Evolutionary conservation across 23 tunicate species (phyloP).

Genomic region (Corella eumyota): DNA sequence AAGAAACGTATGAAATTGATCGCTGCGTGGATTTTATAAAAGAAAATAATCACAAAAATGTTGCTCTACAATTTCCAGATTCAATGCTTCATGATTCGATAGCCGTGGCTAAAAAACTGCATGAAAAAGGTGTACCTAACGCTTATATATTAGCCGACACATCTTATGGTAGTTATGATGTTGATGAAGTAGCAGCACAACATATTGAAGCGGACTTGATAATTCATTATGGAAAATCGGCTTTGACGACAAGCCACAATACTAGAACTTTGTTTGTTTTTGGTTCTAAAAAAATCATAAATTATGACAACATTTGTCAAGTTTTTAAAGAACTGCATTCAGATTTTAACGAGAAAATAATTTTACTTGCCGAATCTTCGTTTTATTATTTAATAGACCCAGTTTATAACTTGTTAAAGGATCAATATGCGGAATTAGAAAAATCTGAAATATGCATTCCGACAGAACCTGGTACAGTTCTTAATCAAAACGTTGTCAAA

Average conservation of each 20-base stretch:
- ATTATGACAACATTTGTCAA: conserved; percentile 5
- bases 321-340: conserved; percentile 20
- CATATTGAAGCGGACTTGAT: conserved; percentile 69
- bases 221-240: conserved; percentile 84
- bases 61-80: conserved; percentile 87
- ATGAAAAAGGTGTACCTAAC: conserved; percentile 34
- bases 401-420: no score
- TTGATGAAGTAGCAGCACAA: conserved; percentile 85
- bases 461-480: no score
- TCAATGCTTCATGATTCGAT: conserved; percentile 59
- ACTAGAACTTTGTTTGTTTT: conserved; percentile 60
- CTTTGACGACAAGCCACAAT: conserved; percentile 34
- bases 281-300: conserved; percentile 23
- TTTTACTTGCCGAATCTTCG: conserved; percentile 19
- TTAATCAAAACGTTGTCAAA: no score
- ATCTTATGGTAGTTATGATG: conserved; percentile 85
- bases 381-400: not conserved
- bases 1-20: conserved; percentile 23
- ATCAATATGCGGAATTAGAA: no score
- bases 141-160: conserved; percentile 75
- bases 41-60: conserved; percentile 38
- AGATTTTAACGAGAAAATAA: conserved; percentile 8
- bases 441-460: no score
- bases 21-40: conserved; percentile 25
- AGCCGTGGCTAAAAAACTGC: conserved; percentile 30